Evolutionary conservation across 2,113 vertebrate genomes (phyloP).

Genomic region (Cyanocitta stelleri): DNA sequence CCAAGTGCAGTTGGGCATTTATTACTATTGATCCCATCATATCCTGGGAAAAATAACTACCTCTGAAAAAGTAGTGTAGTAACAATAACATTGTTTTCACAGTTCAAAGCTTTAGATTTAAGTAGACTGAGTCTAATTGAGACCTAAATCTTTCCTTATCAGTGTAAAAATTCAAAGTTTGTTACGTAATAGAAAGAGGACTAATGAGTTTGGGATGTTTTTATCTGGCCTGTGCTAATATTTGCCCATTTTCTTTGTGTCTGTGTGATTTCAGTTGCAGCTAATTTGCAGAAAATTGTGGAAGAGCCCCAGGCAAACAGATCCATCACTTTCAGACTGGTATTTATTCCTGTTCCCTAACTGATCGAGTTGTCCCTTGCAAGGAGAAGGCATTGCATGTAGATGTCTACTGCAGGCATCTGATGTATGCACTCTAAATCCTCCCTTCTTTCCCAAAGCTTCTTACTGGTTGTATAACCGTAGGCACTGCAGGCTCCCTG

Average conservation of each 20-base stretch:
- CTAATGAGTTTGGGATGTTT: background rate
- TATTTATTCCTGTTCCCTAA: conserved; percentile 71
- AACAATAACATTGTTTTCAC: background rate
- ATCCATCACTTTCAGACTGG: conserved; percentile 98
- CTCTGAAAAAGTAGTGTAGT: background rate
- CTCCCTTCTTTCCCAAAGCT: background rate
- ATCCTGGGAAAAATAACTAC: background rate
- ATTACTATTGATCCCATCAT: background rate
- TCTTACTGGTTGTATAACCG: background rate
- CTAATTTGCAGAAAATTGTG: conserved; percentile 98
- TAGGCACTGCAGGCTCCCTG: background rate
- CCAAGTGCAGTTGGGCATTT: background rate
- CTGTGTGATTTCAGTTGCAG: conserved; percentile 87
- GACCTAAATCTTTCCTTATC: background rate
- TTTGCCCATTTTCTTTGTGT: conserved; percentile 4
- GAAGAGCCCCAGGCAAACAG: conserved; percentile 92
- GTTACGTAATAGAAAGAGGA: background rate
- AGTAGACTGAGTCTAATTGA: background rate
- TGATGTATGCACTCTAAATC: background rate
- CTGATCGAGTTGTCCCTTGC: background rate
- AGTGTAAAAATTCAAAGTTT: background rate
- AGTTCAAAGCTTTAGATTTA: background rate
- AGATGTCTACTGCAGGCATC: background rate
- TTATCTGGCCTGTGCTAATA: background rate
- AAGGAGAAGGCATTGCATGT: background rate